These are phyloP conservation scores for Chaetophractus vellerosus DNA, from an alignment of 2,797 vertebrate species.

Conservation along the genomic window DNA sequence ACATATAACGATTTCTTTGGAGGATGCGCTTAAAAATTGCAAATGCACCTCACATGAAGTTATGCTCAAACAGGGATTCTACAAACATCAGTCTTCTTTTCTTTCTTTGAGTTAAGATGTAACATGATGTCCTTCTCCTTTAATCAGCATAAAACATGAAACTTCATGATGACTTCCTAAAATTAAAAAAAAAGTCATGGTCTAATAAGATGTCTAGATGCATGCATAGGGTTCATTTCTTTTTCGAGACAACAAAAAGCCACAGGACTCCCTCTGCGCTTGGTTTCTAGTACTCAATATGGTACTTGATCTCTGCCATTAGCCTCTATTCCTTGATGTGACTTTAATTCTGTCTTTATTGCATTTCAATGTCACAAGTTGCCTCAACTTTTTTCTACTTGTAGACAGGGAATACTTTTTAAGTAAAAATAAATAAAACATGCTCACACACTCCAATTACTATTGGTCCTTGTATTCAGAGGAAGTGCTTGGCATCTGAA, in stretches of 20 bases:
- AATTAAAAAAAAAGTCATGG: not conserved
- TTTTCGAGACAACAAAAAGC: conserved; percentile 6
- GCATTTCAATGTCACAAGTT: not conserved
- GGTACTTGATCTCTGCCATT: not conserved
- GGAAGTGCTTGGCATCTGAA: not conserved
- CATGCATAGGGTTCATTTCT: not conserved
- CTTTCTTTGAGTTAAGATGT: not conserved
- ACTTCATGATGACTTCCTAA: conserved; percentile 33
- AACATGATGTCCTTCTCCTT: not conserved
- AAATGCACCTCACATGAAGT: not conserved
- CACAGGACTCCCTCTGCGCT: not conserved
- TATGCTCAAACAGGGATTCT: not conserved
- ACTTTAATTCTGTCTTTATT: not conserved
- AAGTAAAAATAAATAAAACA: not conserved
- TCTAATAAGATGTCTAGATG: not conserved
- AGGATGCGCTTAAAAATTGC: not conserved
- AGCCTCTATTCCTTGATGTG: conserved; percentile 10
- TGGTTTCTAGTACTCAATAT: not conserved
- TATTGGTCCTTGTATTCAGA: conserved; percentile 33
- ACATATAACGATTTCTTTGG: not conserved
- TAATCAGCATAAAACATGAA: not conserved
- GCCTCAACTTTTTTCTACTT: not conserved
- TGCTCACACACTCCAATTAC: not conserved
- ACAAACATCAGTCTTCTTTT: not conserved
- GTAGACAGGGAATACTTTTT: not conserved